Evolutionary conservation across 2,113 vertebrate genomes (phyloP).

Genomic region (Zosterops japonicus): DNA sequence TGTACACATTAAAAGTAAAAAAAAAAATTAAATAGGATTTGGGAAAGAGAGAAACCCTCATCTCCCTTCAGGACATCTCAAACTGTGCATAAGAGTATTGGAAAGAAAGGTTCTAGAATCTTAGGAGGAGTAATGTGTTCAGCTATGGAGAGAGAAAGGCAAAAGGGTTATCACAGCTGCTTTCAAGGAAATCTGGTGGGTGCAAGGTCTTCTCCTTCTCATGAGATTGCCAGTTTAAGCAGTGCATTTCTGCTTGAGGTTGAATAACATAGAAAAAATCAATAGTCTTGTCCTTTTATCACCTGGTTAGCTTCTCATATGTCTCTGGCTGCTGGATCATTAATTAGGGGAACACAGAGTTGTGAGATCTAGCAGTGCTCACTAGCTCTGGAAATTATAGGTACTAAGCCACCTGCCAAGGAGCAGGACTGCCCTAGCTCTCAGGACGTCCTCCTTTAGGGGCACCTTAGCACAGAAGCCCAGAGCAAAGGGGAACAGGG

Average conservation of each 20-base stretch:
- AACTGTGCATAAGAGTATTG: fast-evolving
- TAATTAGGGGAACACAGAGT: not conserved
- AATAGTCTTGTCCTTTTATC: not conserved
- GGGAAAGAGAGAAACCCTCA: not conserved
- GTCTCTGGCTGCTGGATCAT: not conserved
- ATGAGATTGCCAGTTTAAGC: not conserved
- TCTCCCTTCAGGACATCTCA: not conserved
- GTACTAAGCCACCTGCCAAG: not conserved
- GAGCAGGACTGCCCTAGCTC: not conserved
- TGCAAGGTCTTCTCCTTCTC: not conserved
- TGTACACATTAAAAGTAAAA: not conserved
- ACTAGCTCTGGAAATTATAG: not conserved
- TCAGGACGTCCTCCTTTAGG: not conserved
- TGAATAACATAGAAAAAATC: not conserved
- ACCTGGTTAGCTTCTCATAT: not conserved
- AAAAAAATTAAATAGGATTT: not conserved
- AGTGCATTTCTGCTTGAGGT: not conserved
- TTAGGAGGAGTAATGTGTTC: not conserved
- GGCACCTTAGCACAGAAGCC: not conserved
- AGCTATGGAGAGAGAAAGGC: fast-evolving
- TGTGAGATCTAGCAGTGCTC: not conserved
- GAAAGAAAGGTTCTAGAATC: not conserved
- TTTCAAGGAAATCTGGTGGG: not conserved
- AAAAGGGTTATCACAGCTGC: not conserved
- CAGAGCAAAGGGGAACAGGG: not conserved